Percentiles rank a stretch among this genome's conserved stretches.
Conservation (phyloP, 2,888 invertebrate species). For the Drosophila peninsularis region DNA sequence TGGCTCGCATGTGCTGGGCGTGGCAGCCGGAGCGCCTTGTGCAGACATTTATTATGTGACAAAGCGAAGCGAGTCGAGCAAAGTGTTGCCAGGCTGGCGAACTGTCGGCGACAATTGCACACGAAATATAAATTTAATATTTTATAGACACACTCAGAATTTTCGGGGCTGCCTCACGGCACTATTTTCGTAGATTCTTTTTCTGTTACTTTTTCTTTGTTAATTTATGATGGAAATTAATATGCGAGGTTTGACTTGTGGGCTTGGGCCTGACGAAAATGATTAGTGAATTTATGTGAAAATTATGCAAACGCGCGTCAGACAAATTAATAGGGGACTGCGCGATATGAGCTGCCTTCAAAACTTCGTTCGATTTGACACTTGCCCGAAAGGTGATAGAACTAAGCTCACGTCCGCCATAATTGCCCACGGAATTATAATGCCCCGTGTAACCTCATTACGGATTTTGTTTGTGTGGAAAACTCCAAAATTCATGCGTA, state of each 20-base stretch:
- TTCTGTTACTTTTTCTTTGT: conserved; percentile 19
- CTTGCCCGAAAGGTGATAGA: conserved; percentile 59
- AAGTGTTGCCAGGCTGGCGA: conserved; percentile 37
- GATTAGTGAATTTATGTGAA: conserved; percentile 75
- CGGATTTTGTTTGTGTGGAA: background rate
- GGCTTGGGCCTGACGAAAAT: conserved; percentile 64
- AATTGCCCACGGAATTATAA: conserved; percentile 12
- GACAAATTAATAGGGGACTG: conserved; percentile 56
- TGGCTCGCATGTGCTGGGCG: conserved; percentile 45
- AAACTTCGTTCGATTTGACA: conserved; percentile 67
- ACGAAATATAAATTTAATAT: conserved; percentile 80
- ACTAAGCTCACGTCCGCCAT: conserved; percentile 37
- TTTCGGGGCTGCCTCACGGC: conserved; percentile 22
- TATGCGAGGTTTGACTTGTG: conserved; percentile 62
- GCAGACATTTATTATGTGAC: conserved; percentile 72
- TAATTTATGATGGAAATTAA: conserved; percentile 74
- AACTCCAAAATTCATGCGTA: background rate
- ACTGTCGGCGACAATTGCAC: conserved; percentile 72
- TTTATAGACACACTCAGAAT: conserved; percentile 65
- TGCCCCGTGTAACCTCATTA: conserved; percentile 4
- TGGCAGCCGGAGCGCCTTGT: conserved; percentile 50
- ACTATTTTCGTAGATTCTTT: conserved; percentile 28
- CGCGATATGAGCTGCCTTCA: conserved; percentile 35
- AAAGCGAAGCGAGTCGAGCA: conserved; percentile 34
- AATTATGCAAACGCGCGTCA: conserved; percentile 65